These are phyloP conservation scores for Leptobrachium ailaonicum DNA, from an alignment of 2,113 vertebrate genomes.

Conservation along the genomic window DNA sequence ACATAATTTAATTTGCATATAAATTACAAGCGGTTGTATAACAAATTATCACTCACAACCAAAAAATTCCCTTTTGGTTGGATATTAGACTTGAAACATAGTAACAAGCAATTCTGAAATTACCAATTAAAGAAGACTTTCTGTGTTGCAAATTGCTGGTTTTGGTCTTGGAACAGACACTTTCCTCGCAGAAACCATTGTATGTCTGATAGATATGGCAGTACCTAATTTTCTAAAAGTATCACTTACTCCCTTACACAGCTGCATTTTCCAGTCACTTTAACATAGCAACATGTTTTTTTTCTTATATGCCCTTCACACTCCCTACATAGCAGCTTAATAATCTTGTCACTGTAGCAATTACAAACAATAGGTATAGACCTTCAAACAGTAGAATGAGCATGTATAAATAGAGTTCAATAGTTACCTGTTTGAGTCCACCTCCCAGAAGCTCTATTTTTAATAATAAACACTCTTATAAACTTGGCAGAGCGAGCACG, in stretches of 20 bases:
- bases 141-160: conserved; percentile 28
- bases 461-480: background rate
- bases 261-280: conserved; percentile 28
- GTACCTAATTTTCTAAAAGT: conserved; percentile 30
- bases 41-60: conserved; percentile 39
- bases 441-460: background rate
- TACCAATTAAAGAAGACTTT: conserved; percentile 35
- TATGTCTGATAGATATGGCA: conserved; percentile 19
- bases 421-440: background rate
- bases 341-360: conserved; percentile 18
- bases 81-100: conserved; percentile 41
- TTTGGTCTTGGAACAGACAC: background rate
- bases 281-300: conserved; percentile 22
- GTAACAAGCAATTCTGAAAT: conserved; percentile 34
- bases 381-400: background rate
- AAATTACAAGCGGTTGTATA: conserved; percentile 40
- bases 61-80: conserved; percentile 23
- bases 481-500: background rate
- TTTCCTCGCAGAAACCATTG: background rate
- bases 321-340: background rate
- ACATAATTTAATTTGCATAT: conserved; percentile 44
- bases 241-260: conserved; percentile 16
- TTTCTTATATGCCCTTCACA: conserved; percentile 17
- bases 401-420: conserved; percentile 2
- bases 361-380: conserved; percentile 11